Conservation (phyloP, 2,113 vertebrate genomes). For the Mus spicilegus region DNA sequence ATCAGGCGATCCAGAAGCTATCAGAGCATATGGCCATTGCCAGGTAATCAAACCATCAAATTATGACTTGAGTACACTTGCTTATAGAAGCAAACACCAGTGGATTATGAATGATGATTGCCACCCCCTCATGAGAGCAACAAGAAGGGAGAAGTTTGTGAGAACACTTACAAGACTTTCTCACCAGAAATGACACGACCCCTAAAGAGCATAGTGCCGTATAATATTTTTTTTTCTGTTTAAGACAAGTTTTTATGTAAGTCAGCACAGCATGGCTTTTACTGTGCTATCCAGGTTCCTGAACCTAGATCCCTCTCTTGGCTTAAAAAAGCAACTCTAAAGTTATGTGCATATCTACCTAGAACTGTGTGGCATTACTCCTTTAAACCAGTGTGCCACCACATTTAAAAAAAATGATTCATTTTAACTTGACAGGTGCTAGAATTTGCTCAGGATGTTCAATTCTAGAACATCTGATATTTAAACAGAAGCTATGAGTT, state of each 20-base stretch:
- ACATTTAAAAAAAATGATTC: conserved; percentile 51
- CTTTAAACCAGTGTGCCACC: conserved; percentile 64
- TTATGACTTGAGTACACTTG: conserved; percentile 87
- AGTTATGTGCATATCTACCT: conserved; percentile 42
- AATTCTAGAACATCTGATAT: conserved; percentile 52
- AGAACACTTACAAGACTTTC: conserved; percentile 58
- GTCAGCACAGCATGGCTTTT: conserved; percentile 56
- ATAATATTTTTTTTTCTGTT: conserved; percentile 38
- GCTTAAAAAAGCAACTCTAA: conserved; percentile 63
- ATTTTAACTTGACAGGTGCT: conserved; percentile 56
- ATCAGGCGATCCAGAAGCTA: conserved; percentile 90
- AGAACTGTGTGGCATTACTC: conserved; percentile 44
- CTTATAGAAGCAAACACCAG: conserved; percentile 87
- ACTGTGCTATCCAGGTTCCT: not conserved
- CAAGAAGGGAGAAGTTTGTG: conserved; percentile 77
- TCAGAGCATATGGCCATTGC: conserved; percentile 87
- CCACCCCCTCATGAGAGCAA: conserved; percentile 75
- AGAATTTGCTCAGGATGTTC: conserved; percentile 64
- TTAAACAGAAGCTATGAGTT: conserved; percentile 57
- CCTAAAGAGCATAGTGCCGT: conserved; percentile 42
- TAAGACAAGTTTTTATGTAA: conserved; percentile 69
- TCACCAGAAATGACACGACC: conserved; percentile 51
- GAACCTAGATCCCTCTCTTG: conserved; percentile 65
- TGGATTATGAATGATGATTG: conserved; percentile 83
- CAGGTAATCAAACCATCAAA: conserved; percentile 91